Conservation (phyloP, 2,113 vertebrate species). For the Protobothrops mucrosquamatus region DNA sequence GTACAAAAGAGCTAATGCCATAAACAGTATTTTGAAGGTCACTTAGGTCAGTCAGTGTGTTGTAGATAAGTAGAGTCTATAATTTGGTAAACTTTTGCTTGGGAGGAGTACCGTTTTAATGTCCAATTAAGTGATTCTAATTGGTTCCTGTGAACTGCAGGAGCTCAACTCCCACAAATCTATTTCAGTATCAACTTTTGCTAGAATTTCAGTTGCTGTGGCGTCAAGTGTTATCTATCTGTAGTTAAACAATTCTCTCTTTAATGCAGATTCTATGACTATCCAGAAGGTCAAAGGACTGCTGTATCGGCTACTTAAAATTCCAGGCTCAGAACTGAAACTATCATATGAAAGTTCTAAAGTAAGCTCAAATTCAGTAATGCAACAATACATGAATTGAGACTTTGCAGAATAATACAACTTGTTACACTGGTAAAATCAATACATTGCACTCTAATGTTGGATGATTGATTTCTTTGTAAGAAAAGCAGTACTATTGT, state of each 20-base stretch:
- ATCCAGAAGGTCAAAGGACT: conserved; percentile 91
- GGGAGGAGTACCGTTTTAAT: conserved; percentile 8
- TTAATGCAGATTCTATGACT: conserved; percentile 82
- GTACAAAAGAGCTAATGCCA: conserved; percentile 14
- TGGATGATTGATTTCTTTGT: background rate
- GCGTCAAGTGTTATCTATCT: conserved; percentile 21
- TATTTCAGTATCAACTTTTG: conserved; percentile 23
- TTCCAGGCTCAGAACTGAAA: conserved; percentile 79
- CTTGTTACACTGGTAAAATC: conserved; percentile 26
- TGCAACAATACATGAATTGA: conserved; percentile 6
- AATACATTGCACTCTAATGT: conserved; percentile 15
- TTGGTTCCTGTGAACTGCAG: conserved; percentile 23
- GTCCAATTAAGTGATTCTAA: background rate
- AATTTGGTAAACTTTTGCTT: conserved; percentile 24
- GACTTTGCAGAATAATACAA: background rate
- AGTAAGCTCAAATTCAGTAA: conserved; percentile 69
- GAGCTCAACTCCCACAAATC: conserved; percentile 42
- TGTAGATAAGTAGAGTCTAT: conserved; percentile 13
- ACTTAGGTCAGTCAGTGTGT: conserved; percentile 53
- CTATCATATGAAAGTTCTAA: conserved; percentile 84
- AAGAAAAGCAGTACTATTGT: conserved; percentile 12
- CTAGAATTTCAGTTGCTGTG: background rate
- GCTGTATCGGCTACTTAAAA: conserved; percentile 81
- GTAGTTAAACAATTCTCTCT: background rate
- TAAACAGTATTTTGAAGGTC: conserved; percentile 54